phyloP scores from a whole-genome alignment of 2,113 vertebrate genomes.

The Raphicerus campestris region DNA sequence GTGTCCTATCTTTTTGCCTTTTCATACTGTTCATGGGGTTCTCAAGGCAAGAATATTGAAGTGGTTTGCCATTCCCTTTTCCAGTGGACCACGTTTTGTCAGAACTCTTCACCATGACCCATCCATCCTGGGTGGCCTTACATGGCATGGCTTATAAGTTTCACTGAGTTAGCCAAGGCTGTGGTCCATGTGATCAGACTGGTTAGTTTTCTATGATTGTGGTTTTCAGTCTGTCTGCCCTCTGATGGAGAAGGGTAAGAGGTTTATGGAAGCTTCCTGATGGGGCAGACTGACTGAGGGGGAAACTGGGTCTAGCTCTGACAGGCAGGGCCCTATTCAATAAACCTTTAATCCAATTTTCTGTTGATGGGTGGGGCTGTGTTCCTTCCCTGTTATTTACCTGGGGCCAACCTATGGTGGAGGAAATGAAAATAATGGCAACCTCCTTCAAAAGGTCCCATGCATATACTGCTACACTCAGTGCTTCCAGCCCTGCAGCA shows the following conservation, averaged over 20 bases:
- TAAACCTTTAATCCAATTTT: not conserved
- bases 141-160: not conserved
- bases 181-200: not conserved
- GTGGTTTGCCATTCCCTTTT: not conserved
- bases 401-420: not conserved
- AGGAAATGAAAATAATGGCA: not conserved
- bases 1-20: not conserved
- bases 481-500: not conserved
- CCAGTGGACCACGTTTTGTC: not conserved
- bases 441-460: not conserved
- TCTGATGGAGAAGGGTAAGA: not conserved
- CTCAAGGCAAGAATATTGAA: not conserved
- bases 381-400: not conserved
- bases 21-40: not conserved
- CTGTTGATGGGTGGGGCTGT: not conserved
- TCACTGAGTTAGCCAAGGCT: not conserved
- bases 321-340: not conserved
- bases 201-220: not conserved
- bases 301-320: not conserved
- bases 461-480: not conserved
- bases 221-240: not conserved
- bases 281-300: not conserved
- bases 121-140: not conserved
- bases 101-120: not conserved
- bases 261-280: not conserved